Evolutionary conservation across 1,140 invertebrate genomes (phyloP).

Genomic region (Drosophila bocqueti): DNA sequence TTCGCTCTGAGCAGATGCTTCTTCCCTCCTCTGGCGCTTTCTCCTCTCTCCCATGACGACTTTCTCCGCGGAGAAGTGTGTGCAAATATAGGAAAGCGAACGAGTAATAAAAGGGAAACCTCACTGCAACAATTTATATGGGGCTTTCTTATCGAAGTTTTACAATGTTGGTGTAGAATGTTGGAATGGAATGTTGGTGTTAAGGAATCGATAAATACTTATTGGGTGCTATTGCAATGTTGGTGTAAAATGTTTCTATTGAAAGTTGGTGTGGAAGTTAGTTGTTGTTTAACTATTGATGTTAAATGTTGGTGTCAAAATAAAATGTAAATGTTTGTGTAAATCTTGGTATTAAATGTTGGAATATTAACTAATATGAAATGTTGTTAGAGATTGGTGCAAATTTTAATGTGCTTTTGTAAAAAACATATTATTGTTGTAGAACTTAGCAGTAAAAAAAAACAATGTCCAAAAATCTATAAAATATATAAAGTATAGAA

Average conservation of each 20-base stretch:
- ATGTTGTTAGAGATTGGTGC: not conserved
- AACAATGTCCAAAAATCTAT: not conserved
- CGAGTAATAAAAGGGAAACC: constrained; percentile 15
- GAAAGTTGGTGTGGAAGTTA: not conserved
- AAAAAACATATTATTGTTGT: not conserved
- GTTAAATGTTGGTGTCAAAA: not conserved
- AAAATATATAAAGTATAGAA: not conserved
- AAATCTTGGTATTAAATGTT: not conserved
- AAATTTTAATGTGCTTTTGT: not conserved
- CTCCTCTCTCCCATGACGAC: not conserved
- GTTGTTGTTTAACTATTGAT: not conserved
- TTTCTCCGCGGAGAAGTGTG: constrained; percentile 33
- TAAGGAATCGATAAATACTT: not conserved
- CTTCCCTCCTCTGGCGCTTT: not conserved
- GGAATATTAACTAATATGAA: too few relatives aligned
- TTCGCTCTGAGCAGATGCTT: constrained; percentile 14
- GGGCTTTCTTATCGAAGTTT: too few relatives aligned
- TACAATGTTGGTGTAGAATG: not conserved
- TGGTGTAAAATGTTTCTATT: not conserved
- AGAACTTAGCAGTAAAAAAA: not conserved
- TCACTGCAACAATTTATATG: not conserved
- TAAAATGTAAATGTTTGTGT: too few relatives aligned
- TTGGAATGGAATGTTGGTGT: too few relatives aligned
- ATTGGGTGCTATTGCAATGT: too few relatives aligned
- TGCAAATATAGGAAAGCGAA: constrained; percentile 21